Evolutionary conservation across 2,113 vertebrate genomes (phyloP).

Genomic region (Mormyrus iriodes): DNA sequence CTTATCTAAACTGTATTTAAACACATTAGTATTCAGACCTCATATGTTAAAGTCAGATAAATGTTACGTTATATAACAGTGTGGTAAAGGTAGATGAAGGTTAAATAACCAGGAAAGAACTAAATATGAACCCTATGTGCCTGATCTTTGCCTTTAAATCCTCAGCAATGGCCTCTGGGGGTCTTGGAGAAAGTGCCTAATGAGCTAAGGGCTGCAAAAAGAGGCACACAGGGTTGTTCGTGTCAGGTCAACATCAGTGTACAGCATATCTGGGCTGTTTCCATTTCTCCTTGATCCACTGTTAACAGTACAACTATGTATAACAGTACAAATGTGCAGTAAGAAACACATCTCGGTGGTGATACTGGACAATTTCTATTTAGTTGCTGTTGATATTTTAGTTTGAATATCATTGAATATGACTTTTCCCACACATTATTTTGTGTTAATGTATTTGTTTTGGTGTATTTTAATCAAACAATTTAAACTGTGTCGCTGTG

Average conservation of each 20-base stretch:
- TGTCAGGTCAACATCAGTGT: background rate
- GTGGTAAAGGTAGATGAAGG: background rate
- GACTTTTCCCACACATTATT: background rate
- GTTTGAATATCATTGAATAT: background rate
- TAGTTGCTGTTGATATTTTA: background rate
- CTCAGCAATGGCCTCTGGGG: background rate
- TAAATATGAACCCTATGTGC: background rate
- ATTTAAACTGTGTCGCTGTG: background rate
- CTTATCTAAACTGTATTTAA: background rate
- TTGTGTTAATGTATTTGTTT: background rate
- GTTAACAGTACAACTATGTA: background rate
- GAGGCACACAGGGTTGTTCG: background rate
- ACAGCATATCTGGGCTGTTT: background rate
- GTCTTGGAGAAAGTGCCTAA: background rate
- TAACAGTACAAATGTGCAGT: too few species aligned
- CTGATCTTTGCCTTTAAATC: background rate
- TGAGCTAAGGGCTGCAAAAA: background rate
- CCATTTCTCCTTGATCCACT: background rate
- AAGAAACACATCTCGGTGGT: background rate
- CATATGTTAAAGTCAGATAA: background rate
- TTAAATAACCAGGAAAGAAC: background rate
- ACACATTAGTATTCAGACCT: background rate
- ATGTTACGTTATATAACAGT: background rate
- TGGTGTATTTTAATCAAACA: background rate
- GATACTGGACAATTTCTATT: background rate